phyloP scores from a whole-genome alignment of 2,888 invertebrate genomes.

The Aproaerema taeniolella region DNA sequence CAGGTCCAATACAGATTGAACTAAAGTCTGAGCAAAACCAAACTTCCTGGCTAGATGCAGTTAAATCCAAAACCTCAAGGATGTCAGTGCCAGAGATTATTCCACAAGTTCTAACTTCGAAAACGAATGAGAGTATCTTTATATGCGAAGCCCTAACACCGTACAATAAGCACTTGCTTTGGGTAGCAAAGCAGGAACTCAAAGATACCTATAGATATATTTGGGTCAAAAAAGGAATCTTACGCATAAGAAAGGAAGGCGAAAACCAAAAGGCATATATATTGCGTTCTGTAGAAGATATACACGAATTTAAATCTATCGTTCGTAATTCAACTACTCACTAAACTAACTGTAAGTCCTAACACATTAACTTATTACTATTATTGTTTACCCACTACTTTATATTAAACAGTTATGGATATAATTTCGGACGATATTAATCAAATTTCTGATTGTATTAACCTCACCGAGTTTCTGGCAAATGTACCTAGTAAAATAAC shows the following conservation, averaged over 20 bases:
- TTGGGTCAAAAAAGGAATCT: slow-evolving; percentile 1
- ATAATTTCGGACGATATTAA: neutral
- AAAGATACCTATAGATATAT: neutral
- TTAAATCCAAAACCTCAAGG: neutral
- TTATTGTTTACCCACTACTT: neutral
- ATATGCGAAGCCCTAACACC: slow-evolving; percentile 7
- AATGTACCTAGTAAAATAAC: neutral
- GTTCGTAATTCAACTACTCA: too few relatives aligned
- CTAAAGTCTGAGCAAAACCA: neutral
- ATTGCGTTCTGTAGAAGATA: neutral
- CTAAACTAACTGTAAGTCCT: neutral
- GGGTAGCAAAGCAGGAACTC: neutral
- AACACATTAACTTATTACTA: neutral
- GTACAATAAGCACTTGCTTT: slow-evolving; percentile 3
- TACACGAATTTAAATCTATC: neutral
- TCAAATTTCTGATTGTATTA: neutral
- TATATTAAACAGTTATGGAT: neutral
- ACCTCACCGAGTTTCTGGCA: neutral
- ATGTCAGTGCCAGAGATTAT: neutral
- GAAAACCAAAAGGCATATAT: slow-evolving; percentile 1
- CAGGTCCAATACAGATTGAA: neutral
- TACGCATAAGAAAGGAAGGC: slow-evolving; percentile 1
- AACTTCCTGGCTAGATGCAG: neutral
- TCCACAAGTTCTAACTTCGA: neutral
- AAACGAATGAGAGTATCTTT: neutral